A percentile compares a stretch with the other conserved stretches of the same genome.
phyloP scores from a whole-genome alignment of 2,888 invertebrate genomes.

The Agonopterix subpropinquella region DNA sequence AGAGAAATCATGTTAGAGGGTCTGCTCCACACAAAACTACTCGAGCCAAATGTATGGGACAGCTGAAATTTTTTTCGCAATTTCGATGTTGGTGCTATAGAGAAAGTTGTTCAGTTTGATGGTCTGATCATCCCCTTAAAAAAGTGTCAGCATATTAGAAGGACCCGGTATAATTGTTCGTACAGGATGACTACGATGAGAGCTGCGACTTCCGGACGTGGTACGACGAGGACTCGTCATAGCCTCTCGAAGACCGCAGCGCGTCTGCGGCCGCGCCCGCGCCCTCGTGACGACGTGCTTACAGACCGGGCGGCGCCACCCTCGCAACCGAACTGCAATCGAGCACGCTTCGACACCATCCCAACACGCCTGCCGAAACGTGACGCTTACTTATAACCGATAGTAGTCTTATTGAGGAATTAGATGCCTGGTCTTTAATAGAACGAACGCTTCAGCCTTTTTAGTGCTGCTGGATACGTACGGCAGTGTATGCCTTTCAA shows the following conservation, averaged over 20 bases:
- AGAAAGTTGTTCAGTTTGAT: no score
- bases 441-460: slow-evolving; percentile 3
- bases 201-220: slow-evolving; percentile 63
- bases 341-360: not conserved
- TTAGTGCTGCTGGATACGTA: not conserved
- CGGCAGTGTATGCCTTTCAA: slow-evolving; percentile 34
- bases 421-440: not conserved
- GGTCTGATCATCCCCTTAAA: no score
- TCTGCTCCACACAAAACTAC: no score
- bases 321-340: not conserved
- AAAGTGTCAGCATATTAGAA: no score
- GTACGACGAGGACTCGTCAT: slow-evolving; percentile 71
- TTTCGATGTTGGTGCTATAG: no score
- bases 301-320: slow-evolving; percentile 12
- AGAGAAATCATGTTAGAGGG: no score
- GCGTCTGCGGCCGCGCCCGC: slow-evolving; percentile 12
- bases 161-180: no score
- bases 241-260: slow-evolving; percentile 29
- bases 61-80: no score
- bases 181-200: slow-evolving; percentile 66
- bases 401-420: not conserved
- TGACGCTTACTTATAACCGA: not conserved
- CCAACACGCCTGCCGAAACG: no score
- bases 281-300: slow-evolving; percentile 16
- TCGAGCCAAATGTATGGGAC: no score